Percentiles rank a stretch among this genome's conserved stretches.
Evolutionary conservation across 2,113 vertebrate genomes (phyloP).

Genomic region (Melanostigma gelatinosum): DNA sequence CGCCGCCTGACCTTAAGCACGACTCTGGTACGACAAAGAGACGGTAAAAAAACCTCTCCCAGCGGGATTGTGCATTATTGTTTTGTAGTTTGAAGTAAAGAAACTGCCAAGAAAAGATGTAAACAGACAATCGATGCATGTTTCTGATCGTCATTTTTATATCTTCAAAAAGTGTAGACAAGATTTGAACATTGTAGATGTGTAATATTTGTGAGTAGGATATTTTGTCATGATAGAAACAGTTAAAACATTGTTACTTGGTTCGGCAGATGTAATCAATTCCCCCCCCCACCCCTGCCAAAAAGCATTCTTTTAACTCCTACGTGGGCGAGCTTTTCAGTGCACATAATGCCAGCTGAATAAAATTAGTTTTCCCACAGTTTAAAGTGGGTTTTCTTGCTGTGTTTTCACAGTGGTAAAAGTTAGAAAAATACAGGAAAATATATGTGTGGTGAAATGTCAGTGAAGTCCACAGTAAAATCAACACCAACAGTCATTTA

Average conservation of each 20-base stretch:
- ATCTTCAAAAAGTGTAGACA: not conserved
- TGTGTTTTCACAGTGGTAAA: slow-evolving; percentile 29
- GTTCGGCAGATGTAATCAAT: slow-evolving; percentile 59
- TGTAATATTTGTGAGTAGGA: not conserved
- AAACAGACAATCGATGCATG: not conserved
- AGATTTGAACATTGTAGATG: not conserved
- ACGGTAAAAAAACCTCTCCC: not conserved
- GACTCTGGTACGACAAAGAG: not conserved
- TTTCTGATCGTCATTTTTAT: not conserved
- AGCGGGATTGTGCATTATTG: not conserved
- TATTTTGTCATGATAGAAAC: slow-evolving; percentile 13
- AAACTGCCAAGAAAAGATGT: not conserved
- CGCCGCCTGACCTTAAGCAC: not conserved
- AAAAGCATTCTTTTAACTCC: slow-evolving; percentile 44
- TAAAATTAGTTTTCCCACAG: slow-evolving; percentile 45
- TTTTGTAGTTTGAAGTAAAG: slow-evolving; percentile 2
- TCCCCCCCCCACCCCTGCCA: slow-evolving; percentile 34
- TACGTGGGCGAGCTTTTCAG: slow-evolving; percentile 37
- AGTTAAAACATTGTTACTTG: slow-evolving; percentile 39
- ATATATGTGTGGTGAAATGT: slow-evolving; percentile 8
- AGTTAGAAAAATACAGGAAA: not conserved
- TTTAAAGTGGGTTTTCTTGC: slow-evolving; percentile 33
- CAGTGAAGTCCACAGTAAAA: slow-evolving; percentile 18
- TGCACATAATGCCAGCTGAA: slow-evolving; percentile 49
- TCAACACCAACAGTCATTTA: not conserved